Evolutionary conservation across 2,113 vertebrate genomes (phyloP), one percentile per base, ranked within the genome.

Genomic region (Poeciliopsis retropinna): DNA sequence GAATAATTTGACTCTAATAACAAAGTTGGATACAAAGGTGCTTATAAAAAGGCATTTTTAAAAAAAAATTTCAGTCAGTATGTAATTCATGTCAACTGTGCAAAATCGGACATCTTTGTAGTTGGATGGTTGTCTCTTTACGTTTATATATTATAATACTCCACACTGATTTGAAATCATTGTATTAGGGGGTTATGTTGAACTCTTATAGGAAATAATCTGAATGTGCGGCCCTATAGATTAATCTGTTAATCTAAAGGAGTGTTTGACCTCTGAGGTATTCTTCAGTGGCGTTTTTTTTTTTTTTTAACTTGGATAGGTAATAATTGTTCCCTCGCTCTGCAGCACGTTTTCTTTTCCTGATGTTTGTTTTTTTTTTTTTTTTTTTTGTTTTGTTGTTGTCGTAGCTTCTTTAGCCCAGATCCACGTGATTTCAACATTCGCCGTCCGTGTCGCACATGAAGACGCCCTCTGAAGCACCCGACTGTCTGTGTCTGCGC

Each of bases 391-490:
- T 37, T 37, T 72, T 28, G 65, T n/a, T n/a, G n/a, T n/a, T 82
- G n/a, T 68, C 85, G 27, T 75, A 71, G 85, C 71, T 78, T 65
- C 28, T 25, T 68, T 54, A 76, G 51, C 70, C 80, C 79, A 67
- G 79, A 89, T 89, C 67, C 76, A 88, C 84, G 81, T 80, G 84
- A 92, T 91, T 89, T 77, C 84, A 71, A 90, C 83, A 85, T 82
- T 88, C 80, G 25, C 75, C 84, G 84, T 91, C 88, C 82, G 66
- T 60, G 73, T 74, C 66, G 71, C 64, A 92, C 88, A 92, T 91
- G 81, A 91, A 93, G 93, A 92, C 70, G 28, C 67, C 87, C 84
- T 90, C 83, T 82, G 88, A 93, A 92, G 84, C 78, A 90, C 84
- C 87, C 89, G 90, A 93, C 87, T 87, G 91, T 80, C 86, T 82